Percentiles rank a stretch among this genome's conserved stretches.
phyloP scores from a whole-genome alignment of 2,888 invertebrate genomes.

The Scaptomyza cyrtandrae region DNA sequence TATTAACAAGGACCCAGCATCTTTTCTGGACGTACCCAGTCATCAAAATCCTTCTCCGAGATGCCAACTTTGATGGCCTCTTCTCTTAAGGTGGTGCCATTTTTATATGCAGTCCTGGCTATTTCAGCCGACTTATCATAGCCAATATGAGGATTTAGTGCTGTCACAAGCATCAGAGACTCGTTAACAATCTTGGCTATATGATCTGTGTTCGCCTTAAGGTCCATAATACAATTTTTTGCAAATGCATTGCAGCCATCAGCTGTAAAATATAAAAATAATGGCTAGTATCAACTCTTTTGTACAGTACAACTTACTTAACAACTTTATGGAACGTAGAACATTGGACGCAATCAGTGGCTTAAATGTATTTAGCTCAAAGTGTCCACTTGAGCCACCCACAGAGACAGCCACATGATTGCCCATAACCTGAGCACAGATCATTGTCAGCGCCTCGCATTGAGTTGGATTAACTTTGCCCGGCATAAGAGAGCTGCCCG shows the following conservation, averaged over 20 bases:
- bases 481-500: slow-evolving; percentile 99
- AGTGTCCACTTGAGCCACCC: slow-evolving; percentile 97
- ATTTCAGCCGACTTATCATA: slow-evolving; percentile 97
- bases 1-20: slow-evolving; percentile 92
- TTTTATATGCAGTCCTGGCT: slow-evolving; percentile 97
- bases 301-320: slow-evolving; percentile 86
- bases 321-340: slow-evolving; percentile 92
- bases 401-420: slow-evolving; percentile 97
- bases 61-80: slow-evolving; percentile 93
- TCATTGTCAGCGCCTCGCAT: slow-evolving; percentile 98
- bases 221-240: slow-evolving; percentile 93
- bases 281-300: neutral
- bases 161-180: slow-evolving; percentile 98
- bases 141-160: slow-evolving; percentile 97
- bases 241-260: slow-evolving; percentile 93
- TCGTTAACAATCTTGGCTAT: slow-evolving; percentile 93
- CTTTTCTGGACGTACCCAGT: slow-evolving; percentile 95
- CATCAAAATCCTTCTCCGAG: slow-evolving; percentile 92
- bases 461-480: slow-evolving; percentile 99
- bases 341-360: slow-evolving; percentile 97
- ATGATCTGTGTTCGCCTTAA: slow-evolving; percentile 89
- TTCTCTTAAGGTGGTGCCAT: slow-evolving; percentile 93
- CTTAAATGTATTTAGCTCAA: slow-evolving; percentile 99
- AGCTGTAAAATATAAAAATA: slow-evolving; percentile 80
- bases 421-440: slow-evolving; percentile 97